phyloP scores from a whole-genome alignment of 2,888 invertebrate species.

The Blastobasis adustella region DNA sequence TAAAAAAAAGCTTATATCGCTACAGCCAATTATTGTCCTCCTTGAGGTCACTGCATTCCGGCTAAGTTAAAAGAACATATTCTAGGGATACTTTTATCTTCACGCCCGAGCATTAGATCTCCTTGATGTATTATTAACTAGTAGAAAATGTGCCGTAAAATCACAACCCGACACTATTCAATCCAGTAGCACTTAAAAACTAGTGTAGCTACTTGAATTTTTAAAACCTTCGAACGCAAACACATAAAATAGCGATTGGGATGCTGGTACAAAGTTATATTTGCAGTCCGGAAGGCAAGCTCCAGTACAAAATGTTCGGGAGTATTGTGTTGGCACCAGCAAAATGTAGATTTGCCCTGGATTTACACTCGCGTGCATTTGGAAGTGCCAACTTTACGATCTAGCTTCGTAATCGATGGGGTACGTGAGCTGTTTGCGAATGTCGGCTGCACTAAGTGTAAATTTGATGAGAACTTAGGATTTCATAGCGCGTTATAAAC shows the following conservation, averaged over 20 bases:
- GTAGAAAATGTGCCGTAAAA: not conserved
- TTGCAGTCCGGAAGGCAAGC: not conserved
- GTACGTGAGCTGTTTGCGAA: constrained; percentile 34
- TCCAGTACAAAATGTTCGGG: not conserved
- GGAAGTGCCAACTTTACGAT: constrained; percentile 45
- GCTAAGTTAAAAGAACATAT: no score
- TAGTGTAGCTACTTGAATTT: constrained; percentile 12
- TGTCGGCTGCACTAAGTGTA: constrained; percentile 20
- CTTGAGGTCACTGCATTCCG: no score
- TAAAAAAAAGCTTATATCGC: no score
- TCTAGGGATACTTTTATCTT: no score
- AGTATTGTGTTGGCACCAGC: not conserved
- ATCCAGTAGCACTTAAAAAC: constrained; percentile 9
- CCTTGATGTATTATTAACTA: no score
- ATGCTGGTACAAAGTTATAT: not conserved
- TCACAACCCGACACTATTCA: constrained; percentile 14
- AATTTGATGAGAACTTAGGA: constrained; percentile 24
- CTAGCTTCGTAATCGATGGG: constrained; percentile 37
- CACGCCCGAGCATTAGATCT: no score
- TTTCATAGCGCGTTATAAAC: constrained; percentile 15
- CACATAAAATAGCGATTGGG: constrained; percentile 18
- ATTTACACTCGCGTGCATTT: constrained; percentile 31
- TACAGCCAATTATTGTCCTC: no score
- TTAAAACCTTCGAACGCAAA: constrained; percentile 12
- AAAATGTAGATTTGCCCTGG: constrained; percentile 2